Evolutionary conservation across 2,113 vertebrate species (phyloP).

Genomic region (Pandion haliaetus): DNA sequence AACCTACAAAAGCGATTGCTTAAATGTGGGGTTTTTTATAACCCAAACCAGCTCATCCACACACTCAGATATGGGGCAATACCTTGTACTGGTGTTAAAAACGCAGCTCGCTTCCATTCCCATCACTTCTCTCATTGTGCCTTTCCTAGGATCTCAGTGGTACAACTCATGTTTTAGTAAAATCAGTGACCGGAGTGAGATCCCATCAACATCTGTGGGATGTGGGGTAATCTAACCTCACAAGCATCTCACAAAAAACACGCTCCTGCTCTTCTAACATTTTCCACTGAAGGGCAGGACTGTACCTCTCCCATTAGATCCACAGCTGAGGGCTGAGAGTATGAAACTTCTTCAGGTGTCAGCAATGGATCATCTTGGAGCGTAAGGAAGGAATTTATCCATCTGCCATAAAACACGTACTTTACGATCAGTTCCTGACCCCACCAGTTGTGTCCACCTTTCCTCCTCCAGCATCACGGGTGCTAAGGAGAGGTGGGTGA

Average conservation of each 20-base stretch:
- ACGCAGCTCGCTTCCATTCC: accelerated
- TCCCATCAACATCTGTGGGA: background rate
- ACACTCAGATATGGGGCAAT: background rate
- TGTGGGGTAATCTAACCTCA: background rate
- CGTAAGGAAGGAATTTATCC: background rate
- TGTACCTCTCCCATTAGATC: background rate
- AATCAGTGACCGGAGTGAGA: background rate
- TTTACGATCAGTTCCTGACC: background rate
- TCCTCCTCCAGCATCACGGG: background rate
- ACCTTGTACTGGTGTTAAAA: background rate
- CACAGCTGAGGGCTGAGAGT: background rate
- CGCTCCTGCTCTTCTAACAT: background rate
- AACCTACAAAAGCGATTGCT: background rate
- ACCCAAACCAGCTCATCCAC: background rate
- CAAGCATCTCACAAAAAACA: background rate
- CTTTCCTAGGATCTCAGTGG: background rate
- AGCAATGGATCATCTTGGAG: background rate
- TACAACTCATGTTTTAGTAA: background rate
- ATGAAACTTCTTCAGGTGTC: background rate
- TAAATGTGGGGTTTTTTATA: background rate
- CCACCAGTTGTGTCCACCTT: background rate
- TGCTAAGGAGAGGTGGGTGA: background rate
- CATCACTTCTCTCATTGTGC: accelerated
- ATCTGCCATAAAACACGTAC: background rate
- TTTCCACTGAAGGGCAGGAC: background rate